phyloP scores from a whole-genome alignment of 2,888 invertebrate genomes.

The Ceratothoa steindachneri region DNA sequence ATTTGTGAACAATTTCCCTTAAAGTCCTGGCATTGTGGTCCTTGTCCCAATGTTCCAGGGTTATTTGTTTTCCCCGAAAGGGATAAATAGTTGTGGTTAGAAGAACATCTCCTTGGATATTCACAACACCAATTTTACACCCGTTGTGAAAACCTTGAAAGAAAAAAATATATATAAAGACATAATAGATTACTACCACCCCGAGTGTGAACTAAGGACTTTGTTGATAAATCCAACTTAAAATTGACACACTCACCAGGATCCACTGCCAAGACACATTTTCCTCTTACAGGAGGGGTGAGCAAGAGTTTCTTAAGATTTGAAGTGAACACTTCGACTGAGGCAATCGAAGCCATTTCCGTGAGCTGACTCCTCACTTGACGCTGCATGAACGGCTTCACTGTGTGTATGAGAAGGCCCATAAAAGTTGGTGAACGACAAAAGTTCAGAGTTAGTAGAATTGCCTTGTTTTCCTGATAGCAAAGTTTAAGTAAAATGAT shows the following conservation, averaged over 20 bases:
- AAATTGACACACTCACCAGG: conserved; percentile 60
- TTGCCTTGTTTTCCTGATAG: too few relatives aligned
- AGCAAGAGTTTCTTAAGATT: conserved; percentile 80
- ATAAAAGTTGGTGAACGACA: too few relatives aligned
- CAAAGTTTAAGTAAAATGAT: too few relatives aligned
- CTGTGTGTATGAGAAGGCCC: conserved; percentile 20
- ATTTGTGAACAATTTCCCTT: conserved; percentile 57
- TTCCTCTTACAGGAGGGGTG: conserved; percentile 73
- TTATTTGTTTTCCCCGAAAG: conserved; percentile 51
- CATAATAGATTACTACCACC: background rate
- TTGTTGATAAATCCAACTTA: too few relatives aligned
- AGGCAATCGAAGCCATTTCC: conserved; percentile 70
- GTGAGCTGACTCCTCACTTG: conserved; percentile 71
- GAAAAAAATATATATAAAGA: background rate
- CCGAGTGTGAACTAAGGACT: background rate
- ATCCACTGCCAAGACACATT: conserved; percentile 77
- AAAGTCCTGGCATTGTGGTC: conserved; percentile 54
- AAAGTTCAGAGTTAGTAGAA: too few relatives aligned
- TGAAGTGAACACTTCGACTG: conserved; percentile 75
- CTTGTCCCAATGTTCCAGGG: conserved; percentile 49
- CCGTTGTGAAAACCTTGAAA: conserved; percentile 71
- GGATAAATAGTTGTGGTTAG: conserved; percentile 68
- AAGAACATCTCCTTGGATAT: conserved; percentile 66
- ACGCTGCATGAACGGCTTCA: conserved; percentile 62
- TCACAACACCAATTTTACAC: conserved; percentile 81